Percentiles rank a stretch among this genome's conserved stretches.
Conservation (phyloP, 2,888 invertebrate species). For the Drosophila monieri region DNA sequence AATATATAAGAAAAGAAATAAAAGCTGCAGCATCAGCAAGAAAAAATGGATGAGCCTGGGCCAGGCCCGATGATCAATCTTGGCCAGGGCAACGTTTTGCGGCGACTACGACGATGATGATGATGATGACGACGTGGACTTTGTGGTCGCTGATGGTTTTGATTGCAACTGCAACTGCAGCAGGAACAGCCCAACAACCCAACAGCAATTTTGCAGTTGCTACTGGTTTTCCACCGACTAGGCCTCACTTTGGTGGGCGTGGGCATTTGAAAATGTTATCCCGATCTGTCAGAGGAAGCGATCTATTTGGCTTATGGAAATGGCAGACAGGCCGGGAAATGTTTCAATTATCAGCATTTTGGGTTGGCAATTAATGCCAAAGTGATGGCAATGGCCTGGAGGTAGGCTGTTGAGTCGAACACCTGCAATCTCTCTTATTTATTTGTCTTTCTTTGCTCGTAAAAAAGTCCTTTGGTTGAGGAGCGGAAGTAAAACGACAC, state of each 20-base stretch:
- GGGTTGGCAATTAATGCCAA: conserved; percentile 32
- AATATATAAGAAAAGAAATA: background rate
- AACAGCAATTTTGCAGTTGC: conserved; percentile 52
- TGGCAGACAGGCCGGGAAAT: conserved; percentile 57
- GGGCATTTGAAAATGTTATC: conserved; percentile 64
- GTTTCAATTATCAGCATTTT: conserved; percentile 63
- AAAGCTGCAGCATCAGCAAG: background rate
- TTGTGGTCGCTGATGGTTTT: conserved; percentile 46
- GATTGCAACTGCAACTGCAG: conserved; percentile 53
- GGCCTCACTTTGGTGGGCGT: conserved; percentile 66
- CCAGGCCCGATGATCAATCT: conserved; percentile 71
- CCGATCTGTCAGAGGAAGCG: conserved; percentile 62
- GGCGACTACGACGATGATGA: conserved; percentile 32
- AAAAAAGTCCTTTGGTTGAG: background rate
- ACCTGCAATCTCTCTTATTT: conserved; percentile 27
- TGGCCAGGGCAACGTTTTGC: conserved; percentile 54
- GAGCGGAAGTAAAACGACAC: conserved; percentile 67
- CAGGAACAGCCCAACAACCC: conserved; percentile 49
- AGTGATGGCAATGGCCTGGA: conserved; percentile 14
- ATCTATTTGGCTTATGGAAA: conserved; percentile 64
- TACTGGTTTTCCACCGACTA: conserved; percentile 61
- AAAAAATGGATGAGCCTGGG: conserved; percentile 67
- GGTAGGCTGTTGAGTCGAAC: conserved; percentile 13
- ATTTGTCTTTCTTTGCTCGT: background rate
- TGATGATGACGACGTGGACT: conserved; percentile 47